A percentile compares a stretch with the other conserved stretches of the same genome.
These are phyloP conservation scores for Lissonota sp. DNA, from an alignment of 2,888 invertebrate genomes.

Conservation along the genomic window DNA sequence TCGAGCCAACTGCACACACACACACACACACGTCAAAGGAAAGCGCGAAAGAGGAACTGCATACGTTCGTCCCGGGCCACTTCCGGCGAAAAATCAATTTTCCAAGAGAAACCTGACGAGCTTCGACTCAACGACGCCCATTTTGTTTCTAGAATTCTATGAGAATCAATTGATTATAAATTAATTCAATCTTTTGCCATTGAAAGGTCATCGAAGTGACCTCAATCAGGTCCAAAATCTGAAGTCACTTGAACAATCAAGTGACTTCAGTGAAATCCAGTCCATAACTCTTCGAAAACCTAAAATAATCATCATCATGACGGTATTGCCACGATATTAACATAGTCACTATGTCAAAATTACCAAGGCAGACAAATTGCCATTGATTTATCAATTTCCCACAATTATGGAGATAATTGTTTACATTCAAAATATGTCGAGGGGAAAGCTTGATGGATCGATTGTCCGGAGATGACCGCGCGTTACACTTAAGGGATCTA, in stretches of 20 bases:
- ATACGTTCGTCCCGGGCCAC: slow-evolving; percentile 47
- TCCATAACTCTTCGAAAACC: no score
- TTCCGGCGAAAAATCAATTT: slow-evolving; percentile 62
- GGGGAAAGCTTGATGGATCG: slow-evolving; percentile 34
- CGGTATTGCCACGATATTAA: background rate
- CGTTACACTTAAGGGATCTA: slow-evolving; percentile 53
- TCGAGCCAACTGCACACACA: slow-evolving; percentile 40
- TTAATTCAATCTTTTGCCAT: no score
- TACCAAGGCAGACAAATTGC: slow-evolving; percentile 39
- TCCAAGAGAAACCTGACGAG: slow-evolving; percentile 31
- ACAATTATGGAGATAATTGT: background rate
- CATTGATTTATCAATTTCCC: slow-evolving; percentile 3
- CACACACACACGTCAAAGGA: slow-evolving; percentile 59
- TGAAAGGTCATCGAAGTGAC: no score
- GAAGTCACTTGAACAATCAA: no score
- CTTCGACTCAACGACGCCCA: no score
- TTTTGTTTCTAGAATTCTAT: no score
- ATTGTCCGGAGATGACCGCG: slow-evolving; percentile 52
- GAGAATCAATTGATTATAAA: no score
- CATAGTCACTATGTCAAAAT: slow-evolving; percentile 9
- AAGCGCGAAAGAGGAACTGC: slow-evolving; percentile 25
- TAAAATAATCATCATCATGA: background rate
- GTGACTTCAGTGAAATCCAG: no score
- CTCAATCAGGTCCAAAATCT: no score
- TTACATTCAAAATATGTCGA: slow-evolving; percentile 33